A percentile compares a stretch with the other conserved stretches of the same genome.
Conservation (phyloP, 2,113 vertebrate species). For the Lophius piscatorius region DNA sequence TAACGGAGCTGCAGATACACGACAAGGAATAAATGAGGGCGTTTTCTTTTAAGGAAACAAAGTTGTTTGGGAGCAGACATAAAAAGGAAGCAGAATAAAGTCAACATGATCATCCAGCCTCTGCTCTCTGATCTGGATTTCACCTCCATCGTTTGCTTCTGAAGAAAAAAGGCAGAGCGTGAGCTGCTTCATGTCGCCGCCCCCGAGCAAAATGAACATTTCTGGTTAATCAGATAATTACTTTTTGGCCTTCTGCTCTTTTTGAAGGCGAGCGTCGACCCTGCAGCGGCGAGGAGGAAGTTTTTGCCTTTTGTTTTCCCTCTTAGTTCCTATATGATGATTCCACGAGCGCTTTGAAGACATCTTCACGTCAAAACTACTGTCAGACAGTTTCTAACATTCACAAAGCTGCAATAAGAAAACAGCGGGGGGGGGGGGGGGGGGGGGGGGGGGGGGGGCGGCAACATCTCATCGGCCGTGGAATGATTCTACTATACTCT, state of each 20-base stretch:
- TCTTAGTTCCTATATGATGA: slow-evolving; percentile 49
- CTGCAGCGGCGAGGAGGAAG: slow-evolving; percentile 8
- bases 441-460: slow-evolving; percentile 53
- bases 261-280: slow-evolving; percentile 38
- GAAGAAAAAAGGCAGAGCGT: slow-evolving; percentile 7
- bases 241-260: slow-evolving; percentile 31
- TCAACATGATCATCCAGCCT: slow-evolving; percentile 7
- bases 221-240: slow-evolving; percentile 49
- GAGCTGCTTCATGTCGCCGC: slow-evolving; percentile 19
- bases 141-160: slow-evolving; percentile 1
- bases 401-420: slow-evolving; percentile 56
- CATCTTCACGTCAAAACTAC: slow-evolving; percentile 40
- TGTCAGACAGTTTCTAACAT: slow-evolving; percentile 59
- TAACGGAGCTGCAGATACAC: no score
- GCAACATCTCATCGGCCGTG: slow-evolving; percentile 46
- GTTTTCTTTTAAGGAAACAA: slow-evolving; percentile 1
- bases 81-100: not conserved
- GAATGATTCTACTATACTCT: slow-evolving; percentile 29
- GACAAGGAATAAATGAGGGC: no score
- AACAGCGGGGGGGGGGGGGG: slow-evolving; percentile 48
- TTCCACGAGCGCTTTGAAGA: slow-evolving; percentile 51
- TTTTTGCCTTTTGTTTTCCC: not conserved
- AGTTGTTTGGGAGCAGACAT: slow-evolving; percentile 5
- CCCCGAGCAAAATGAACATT: slow-evolving; percentile 41
- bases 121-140: slow-evolving; percentile 2